A percentile compares a stretch with the other conserved stretches of the same genome.
phyloP scores from a whole-genome alignment of 2,888 invertebrate genomes.

The Deilephila elpenor region DNA sequence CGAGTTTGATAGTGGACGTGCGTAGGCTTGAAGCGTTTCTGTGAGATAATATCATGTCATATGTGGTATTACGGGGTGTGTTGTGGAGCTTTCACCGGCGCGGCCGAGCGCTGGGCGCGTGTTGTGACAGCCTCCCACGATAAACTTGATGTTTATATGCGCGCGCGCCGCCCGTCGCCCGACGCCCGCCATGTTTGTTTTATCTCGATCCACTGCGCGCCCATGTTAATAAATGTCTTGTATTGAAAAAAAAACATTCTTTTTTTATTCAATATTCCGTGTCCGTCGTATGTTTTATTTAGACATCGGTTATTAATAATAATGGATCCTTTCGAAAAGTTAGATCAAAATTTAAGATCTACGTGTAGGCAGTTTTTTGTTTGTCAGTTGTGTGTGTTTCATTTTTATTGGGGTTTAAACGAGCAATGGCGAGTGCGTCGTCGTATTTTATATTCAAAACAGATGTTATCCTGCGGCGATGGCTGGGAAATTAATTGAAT shows the following conservation, averaged over 20 bases:
- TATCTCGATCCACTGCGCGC: slow-evolving; percentile 79
- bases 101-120: slow-evolving; percentile 74
- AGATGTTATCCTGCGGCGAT: slow-evolving; percentile 77
- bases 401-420: slow-evolving; percentile 74
- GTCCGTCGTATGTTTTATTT: slow-evolving; percentile 77
- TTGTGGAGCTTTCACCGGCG: slow-evolving; percentile 77
- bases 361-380: slow-evolving; percentile 75
- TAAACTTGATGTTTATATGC: slow-evolving; percentile 79
- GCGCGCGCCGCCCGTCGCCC: slow-evolving; percentile 79
- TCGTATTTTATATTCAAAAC: slow-evolving; percentile 81
- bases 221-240: slow-evolving; percentile 82
- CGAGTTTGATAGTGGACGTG: slow-evolving; percentile 56
- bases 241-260: slow-evolving; percentile 69
- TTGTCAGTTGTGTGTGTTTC: slow-evolving; percentile 71
- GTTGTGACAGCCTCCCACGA: slow-evolving; percentile 85
- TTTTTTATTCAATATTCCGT: slow-evolving; percentile 72
- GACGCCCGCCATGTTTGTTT: slow-evolving; percentile 83
- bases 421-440: slow-evolving; percentile 66
- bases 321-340: slow-evolving; percentile 77
- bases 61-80: slow-evolving; percentile 71
- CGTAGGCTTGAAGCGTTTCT: slow-evolving; percentile 74
- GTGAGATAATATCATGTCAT: slow-evolving; percentile 71
- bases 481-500: slow-evolving; percentile 79
- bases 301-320: slow-evolving; percentile 83
- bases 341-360: slow-evolving; percentile 81